A percentile compares a stretch with the other conserved stretches of the same genome.
These are phyloP conservation scores for Polypterus bichir DNA, from an alignment of 2,113 vertebrate genomes.

Conservation along the genomic window DNA sequence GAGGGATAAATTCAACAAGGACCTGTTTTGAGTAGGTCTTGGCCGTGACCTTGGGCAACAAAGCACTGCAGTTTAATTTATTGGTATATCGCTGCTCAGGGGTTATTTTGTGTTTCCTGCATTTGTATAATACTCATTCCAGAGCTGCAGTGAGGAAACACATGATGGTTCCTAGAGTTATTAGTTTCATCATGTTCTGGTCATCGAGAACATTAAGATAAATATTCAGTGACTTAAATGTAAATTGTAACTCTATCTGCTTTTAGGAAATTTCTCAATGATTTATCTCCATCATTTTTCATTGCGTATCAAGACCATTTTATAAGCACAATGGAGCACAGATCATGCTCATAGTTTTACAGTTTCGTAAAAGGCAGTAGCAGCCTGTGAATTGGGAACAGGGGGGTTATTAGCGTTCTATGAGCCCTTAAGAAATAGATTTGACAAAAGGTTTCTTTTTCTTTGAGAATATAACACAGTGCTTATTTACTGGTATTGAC, in stretches of 20 bases:
- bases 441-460: not conserved
- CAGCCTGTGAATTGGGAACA: too few relatives aligned
- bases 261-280: not conserved
- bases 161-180: not conserved
- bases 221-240: not conserved
- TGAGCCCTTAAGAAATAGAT: not conserved
- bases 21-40: constrained; percentile 24
- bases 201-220: not conserved
- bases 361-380: too few relatives aligned
- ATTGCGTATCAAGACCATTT: not conserved
- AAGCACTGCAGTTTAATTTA: constrained; percentile 28
- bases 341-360: too few relatives aligned
- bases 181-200: not conserved
- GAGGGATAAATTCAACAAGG: constrained; percentile 7
- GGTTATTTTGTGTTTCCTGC: constrained; percentile 29
- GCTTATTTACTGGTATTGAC: constrained; percentile 4
- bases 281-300: not conserved
- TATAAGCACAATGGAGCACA: not conserved
- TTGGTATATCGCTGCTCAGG: constrained; percentile 1
- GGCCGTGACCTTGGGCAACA: constrained; percentile 38
- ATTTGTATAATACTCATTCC: constrained; percentile 1
- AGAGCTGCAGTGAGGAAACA: not conserved
- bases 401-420: too few relatives aligned
- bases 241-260: not conserved
- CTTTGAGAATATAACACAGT: not conserved